phyloP scores from a whole-genome alignment of 2,113 vertebrate species.

The Cyanoramphus novaezelandiae region DNA sequence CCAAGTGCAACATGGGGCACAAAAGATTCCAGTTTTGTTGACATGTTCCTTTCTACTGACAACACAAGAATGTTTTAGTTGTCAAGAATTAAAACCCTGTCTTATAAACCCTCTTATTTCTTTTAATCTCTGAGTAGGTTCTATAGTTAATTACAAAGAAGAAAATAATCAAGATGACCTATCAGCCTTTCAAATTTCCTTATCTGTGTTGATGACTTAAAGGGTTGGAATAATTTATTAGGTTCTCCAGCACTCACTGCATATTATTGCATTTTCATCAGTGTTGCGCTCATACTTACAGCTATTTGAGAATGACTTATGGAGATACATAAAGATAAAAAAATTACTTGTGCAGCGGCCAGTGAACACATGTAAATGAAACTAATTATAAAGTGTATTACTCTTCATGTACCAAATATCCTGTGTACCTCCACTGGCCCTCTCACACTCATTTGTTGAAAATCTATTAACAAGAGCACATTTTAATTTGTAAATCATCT shows the following conservation, averaged over 20 bases:
- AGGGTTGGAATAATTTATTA: neutral
- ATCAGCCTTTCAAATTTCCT: neutral
- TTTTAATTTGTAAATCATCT: neutral
- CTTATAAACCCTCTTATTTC: neutral
- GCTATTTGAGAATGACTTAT: neutral
- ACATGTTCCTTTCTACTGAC: neutral
- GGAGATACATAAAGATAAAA: neutral
- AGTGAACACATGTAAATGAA: slow-evolving; percentile 11
- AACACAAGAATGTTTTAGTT: neutral
- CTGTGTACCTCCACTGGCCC: neutral
- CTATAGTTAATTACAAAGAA: neutral
- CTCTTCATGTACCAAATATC: neutral
- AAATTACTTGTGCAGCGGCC: neutral
- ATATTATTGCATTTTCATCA: neutral
- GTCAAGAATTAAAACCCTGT: neutral
- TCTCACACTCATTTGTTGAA: neutral
- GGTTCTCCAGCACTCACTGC: neutral
- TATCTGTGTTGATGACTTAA: neutral
- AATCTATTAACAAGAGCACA: neutral
- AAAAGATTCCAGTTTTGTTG: neutral
- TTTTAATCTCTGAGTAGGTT: neutral
- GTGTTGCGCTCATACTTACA: neutral
- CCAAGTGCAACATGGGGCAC: neutral
- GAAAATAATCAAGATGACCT: neutral
- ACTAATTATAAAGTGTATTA: neutral